Evolutionary conservation across 1,140 invertebrate genomes (phyloP).

Genomic region (Lucilia cuprina): DNA sequence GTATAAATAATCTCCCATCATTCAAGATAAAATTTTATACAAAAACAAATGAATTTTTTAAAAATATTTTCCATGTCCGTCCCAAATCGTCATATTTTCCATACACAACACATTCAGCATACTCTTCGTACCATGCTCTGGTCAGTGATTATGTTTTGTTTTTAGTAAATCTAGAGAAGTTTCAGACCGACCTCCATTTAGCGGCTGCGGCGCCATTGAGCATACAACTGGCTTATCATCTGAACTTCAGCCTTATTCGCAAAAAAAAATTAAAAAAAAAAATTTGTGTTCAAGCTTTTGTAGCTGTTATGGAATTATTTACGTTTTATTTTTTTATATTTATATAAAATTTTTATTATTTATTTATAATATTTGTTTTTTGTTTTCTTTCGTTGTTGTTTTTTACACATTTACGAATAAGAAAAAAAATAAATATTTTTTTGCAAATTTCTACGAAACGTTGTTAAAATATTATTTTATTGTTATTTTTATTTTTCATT

Average conservation of each 20-base stretch:
- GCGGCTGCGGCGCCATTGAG: slow-evolving; percentile 25
- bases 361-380: slow-evolving; percentile 17
- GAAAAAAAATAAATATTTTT: neutral
- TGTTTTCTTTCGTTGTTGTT: slow-evolving; percentile 14
- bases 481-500: slow-evolving; percentile 24
- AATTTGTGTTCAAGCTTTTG: neutral
- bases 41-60: neutral
- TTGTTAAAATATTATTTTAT: slow-evolving; percentile 16
- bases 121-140: neutral
- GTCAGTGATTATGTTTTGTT: neutral
- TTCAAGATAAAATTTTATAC: neutral
- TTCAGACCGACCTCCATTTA: slow-evolving; percentile 6
- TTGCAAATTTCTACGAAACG: slow-evolving; percentile 22
- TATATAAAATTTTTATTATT: slow-evolving; percentile 4
- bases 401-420: neutral
- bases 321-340: slow-evolving; percentile 6
- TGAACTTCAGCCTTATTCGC: slow-evolving; percentile 26
- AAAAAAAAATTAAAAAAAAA: neutral
- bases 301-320: neutral
- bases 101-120: neutral
- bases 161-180: neutral
- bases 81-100: neutral
- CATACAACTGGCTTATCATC: slow-evolving; percentile 13
- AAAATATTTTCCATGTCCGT: neutral
- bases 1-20: neutral